Evolutionary conservation across 2,113 vertebrate genomes (phyloP).

Genomic region (Axis porcinus): DNA sequence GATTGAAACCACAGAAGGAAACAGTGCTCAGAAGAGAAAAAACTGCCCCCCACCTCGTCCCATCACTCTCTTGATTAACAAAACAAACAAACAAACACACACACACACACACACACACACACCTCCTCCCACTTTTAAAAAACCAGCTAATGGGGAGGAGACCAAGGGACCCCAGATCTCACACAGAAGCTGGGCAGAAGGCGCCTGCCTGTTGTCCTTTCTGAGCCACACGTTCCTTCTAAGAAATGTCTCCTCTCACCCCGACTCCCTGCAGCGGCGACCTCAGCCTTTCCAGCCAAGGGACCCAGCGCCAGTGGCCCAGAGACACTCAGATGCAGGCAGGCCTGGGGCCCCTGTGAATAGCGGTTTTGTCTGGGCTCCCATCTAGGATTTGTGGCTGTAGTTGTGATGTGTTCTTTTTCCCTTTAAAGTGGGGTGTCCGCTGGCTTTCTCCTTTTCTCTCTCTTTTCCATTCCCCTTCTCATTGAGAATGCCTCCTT

Average conservation of each 20-base stretch:
- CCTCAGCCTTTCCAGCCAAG: slow-evolving; percentile 32
- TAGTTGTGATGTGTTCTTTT: slow-evolving; percentile 43
- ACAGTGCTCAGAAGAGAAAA: not conserved
- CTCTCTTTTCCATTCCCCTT: not conserved
- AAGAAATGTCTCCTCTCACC: not conserved
- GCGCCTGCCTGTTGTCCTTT: no score
- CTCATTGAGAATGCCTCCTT: slow-evolving; percentile 42
- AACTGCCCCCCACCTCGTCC: not conserved
- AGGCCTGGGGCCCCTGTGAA: slow-evolving; percentile 49
- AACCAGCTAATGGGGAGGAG: not conserved
- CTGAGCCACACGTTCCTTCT: not conserved
- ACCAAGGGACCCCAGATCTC: not conserved
- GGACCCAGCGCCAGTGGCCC: not conserved
- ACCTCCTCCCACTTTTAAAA: not conserved
- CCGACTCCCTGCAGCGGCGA: slow-evolving; percentile 14
- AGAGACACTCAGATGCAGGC: not conserved
- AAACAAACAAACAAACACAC: not conserved
- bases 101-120: no score
- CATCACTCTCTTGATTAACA: not conserved
- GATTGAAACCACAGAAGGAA: not conserved
- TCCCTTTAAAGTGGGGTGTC: slow-evolving; percentile 75
- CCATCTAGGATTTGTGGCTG: slow-evolving; percentile 54
- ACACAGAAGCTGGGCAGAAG: not conserved
- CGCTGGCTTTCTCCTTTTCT: slow-evolving; percentile 49
- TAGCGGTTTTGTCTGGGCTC: slow-evolving; percentile 68